Percentiles rank a stretch among this genome's conserved stretches.
phyloP scores from a whole-genome alignment of 1,140 invertebrate genomes.

The Mactra quadrangularis region DNA sequence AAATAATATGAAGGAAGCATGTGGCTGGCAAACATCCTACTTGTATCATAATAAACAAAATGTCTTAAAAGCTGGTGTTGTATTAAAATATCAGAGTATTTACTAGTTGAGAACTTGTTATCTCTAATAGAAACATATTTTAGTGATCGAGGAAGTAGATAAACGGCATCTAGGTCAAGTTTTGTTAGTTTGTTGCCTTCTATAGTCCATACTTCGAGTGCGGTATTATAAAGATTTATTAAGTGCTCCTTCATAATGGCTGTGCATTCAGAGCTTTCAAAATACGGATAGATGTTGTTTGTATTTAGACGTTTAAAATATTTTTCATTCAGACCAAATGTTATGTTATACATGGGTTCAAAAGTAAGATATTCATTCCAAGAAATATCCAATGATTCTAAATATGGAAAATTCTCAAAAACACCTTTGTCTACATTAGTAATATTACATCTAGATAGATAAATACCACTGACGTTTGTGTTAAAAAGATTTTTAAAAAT shows the following conservation, averaged over 20 bases:
- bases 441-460: no score
- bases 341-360: no score
- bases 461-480: neutral
- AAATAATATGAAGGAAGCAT: neutral
- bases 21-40: neutral
- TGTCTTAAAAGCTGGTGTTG: neutral
- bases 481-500: neutral
- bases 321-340: no score
- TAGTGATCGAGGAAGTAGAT: neutral
- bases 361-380: no score
- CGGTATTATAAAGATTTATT: neutral
- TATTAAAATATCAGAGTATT: neutral
- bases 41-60: neutral
- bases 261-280: neutral
- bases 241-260: neutral
- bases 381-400: no score
- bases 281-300: no score
- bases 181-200: neutral
- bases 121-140: neutral
- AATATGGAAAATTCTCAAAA: no score
- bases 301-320: no score
- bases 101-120: neutral
- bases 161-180: no score
- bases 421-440: no score
- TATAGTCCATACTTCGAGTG: neutral